Percentiles rank a stretch among this genome's conserved stretches.
Conservation (phyloP, 2,888 invertebrate genomes). For the Myopa tessellatipennis region DNA sequence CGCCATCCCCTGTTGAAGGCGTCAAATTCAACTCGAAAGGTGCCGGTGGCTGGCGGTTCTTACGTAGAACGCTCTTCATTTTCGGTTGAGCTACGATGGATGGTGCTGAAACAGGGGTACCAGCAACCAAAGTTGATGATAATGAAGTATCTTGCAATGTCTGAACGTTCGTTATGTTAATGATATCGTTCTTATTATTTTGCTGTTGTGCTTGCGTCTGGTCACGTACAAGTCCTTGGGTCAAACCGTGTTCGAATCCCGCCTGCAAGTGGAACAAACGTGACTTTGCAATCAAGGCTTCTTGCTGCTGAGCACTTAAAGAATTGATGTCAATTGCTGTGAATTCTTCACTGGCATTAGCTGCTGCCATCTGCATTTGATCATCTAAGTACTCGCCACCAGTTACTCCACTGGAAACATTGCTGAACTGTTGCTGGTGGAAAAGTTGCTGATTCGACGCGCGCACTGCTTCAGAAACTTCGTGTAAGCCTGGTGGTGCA, state of each 20-base stretch:
- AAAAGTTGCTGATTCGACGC: conserved; percentile 70
- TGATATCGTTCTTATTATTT: conserved; percentile 45
- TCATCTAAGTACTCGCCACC: conserved; percentile 63
- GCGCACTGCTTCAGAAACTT: conserved; percentile 73
- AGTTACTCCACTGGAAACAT: conserved; percentile 50
- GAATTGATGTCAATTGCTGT: conserved; percentile 65
- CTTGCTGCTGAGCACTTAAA: conserved; percentile 66
- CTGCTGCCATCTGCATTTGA: conserved; percentile 58
- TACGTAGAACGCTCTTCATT: conserved; percentile 63
- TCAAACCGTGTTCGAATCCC: conserved; percentile 66
- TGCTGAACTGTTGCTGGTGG: conserved; percentile 63
- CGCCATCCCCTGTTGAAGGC: conserved; percentile 47
- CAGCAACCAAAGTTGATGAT: neutral
- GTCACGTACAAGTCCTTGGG: conserved; percentile 53
- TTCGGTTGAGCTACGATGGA: conserved; percentile 41
- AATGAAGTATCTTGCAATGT: conserved; percentile 21
- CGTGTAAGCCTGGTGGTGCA: conserved; percentile 70
- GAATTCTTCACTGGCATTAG: conserved; percentile 61
- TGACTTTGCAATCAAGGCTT: conserved; percentile 67
- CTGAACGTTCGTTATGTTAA: conserved; percentile 33
- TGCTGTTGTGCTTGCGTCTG: conserved; percentile 47
- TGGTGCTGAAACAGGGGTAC: neutral
- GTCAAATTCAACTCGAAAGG: conserved; percentile 61
- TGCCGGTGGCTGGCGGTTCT: conserved; percentile 64
- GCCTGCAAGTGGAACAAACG: conserved; percentile 66